Evolutionary conservation across 2,113 vertebrate genomes (phyloP).

Genomic region (Periophthalmodon schlosseri): DNA sequence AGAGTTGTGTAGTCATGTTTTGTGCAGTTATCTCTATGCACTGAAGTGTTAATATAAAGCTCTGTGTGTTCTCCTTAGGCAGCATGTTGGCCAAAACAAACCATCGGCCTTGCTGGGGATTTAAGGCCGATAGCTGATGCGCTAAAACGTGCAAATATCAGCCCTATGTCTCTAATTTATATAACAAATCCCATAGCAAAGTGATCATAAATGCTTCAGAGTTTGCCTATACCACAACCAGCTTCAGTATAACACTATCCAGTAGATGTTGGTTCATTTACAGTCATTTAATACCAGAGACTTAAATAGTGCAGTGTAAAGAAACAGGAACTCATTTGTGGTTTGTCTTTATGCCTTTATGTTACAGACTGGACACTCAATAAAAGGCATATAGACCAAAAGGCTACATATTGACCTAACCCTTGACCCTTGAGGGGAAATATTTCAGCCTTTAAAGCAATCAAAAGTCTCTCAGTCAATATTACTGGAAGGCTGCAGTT

Average conservation of each 20-base stretch:
- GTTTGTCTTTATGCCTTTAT: background rate
- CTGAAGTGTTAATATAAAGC: no score
- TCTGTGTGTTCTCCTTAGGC: no score
- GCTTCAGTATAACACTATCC: background rate
- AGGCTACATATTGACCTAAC: background rate
- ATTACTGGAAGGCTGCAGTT: background rate
- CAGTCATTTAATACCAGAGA: background rate
- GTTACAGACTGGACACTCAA: background rate
- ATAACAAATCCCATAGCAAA: no score
- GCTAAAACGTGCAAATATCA: no score
- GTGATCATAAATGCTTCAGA: no score
- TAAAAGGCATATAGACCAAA: background rate
- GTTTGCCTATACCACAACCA: background rate
- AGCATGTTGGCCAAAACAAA: no score
- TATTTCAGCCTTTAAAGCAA: background rate
- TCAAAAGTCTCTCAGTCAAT: background rate
- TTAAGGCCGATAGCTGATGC: no score
- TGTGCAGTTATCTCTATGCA: no score
- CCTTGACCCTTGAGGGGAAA: background rate
- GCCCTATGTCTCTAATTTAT: no score
- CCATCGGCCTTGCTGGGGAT: no score
- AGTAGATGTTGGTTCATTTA: no score
- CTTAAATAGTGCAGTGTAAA: background rate
- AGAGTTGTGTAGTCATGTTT: no score
- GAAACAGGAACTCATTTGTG: background rate